Evolutionary conservation across 2,797 vertebrate species (phyloP), one percentile per base, ranked within the genome.

Genomic region (Poecilia wingei): DNA sequence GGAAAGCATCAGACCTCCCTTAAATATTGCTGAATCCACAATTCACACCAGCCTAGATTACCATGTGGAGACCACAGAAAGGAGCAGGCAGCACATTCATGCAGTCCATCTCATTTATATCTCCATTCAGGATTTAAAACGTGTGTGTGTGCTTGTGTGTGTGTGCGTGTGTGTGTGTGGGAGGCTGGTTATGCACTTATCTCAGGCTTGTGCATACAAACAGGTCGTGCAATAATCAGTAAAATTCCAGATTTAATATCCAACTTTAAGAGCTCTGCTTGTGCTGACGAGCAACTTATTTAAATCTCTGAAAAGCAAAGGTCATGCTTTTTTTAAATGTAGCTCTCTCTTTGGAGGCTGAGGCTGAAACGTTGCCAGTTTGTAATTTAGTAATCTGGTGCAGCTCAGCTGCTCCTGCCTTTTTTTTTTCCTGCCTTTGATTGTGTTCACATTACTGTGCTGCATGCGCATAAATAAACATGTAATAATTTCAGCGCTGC

Each of bases 1-100:
- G 86, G 82, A 94, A 94, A 92, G 91, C 88, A 89, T 82, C 89
- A 91, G 92, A 93, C 94, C 91, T 92, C 91, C 92, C 84, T 92
- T 86, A 91, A 82, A 91, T 88, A 91, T 85, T 91, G 92, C 93
- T 94, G 92, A 95, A 78, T 90, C 72, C 61, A 88, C 87, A 87
- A 75, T 91, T 91, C 79, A 73, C 84, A 81, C 68, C 68, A 57
- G 71, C 78, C 79, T 45, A 76, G 85, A 81, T 84, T 70, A 66
- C 61, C 77, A 75, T 85, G 78, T 79, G 80, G 77, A 82, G 81
- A 77, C 80, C 66, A 75, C 80, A 78, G 78, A 87, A 84, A 89
- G 82, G 86, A 86, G 83, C 88, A 79, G 84, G 82, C 82, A 88
- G 90, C 88, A 87, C 87, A 84, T 93, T 89, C 83, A 89, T 80